A percentile compares a stretch with the other conserved stretches of the same genome.
phyloP scores from a whole-genome alignment of 2,797 vertebrate genomes.

The Ctenosaura bakeri region DNA sequence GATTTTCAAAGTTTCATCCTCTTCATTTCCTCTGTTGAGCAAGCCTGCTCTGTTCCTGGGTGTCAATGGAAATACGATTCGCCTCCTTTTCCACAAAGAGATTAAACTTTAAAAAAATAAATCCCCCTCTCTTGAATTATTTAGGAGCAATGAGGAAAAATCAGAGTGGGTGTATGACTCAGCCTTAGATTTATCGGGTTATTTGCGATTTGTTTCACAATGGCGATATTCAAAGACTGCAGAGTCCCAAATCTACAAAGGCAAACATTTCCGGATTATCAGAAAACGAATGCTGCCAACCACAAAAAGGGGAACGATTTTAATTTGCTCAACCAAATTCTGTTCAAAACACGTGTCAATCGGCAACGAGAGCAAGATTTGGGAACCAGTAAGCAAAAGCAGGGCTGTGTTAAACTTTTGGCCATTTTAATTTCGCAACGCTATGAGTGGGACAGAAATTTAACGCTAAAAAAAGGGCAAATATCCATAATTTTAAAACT shows the following conservation, averaged over 20 bases:
- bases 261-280: neutral
- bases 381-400: neutral
- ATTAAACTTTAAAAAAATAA: neutral
- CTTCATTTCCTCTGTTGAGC: constrained; percentile 46
- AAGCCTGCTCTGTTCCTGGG: neutral
- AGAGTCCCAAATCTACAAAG: neutral
- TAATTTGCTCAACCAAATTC: neutral
- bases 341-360: neutral
- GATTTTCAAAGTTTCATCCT: constrained; percentile 44
- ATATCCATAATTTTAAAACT: no score
- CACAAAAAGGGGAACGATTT: neutral
- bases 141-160: neutral
- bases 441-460: neutral
- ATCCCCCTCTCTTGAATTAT: neutral
- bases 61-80: constrained; percentile 55
- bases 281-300: neutral
- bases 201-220: neutral
- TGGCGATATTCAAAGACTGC: neutral
- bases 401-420: neutral
- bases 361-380: neutral
- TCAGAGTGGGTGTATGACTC: neutral
- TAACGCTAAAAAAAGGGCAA: neutral
- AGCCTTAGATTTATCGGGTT: neutral
- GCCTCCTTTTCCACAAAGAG: constrained; percentile 34
- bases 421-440: neutral